phyloP scores from a whole-genome alignment of 1,140 invertebrate genomes.

The Penaeus japonicus region DNA sequence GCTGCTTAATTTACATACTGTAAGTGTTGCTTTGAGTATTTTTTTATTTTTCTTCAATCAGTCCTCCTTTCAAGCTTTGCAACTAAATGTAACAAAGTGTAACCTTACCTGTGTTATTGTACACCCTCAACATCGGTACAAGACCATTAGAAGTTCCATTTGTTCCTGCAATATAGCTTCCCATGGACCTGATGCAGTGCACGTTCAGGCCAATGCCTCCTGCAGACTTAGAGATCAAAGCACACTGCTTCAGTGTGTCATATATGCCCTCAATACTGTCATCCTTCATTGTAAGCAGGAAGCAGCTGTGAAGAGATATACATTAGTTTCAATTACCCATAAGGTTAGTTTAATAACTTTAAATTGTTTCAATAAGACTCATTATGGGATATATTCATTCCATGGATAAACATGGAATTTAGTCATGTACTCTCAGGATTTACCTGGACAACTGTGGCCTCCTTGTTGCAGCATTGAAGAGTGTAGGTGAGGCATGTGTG shows the following conservation, averaged over 20 bases:
- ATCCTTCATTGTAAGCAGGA: conserved; percentile 91
- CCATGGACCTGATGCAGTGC: conserved; percentile 93
- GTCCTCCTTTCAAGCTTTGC: not conserved
- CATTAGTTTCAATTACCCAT: not conserved
- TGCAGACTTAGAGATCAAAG: conserved; percentile 95
- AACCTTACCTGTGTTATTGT: conserved; percentile 81
- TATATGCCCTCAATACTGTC: conserved; percentile 99
- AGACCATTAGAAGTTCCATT: conserved; percentile 95
- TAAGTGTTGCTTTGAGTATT: no score
- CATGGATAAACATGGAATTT: no score
- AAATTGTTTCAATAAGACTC: no score
- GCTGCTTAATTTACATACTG: no score
- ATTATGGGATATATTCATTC: no score
- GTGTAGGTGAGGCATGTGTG: conserved; percentile 96
- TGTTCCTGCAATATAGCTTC: conserved; percentile 91
- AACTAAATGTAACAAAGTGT: not conserved
- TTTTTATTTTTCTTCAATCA: no score
- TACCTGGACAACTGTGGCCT: conserved; percentile 89
- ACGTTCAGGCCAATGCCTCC: conserved; percentile 98
- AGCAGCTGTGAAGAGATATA: conserved; percentile 75
- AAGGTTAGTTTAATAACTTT: no score
- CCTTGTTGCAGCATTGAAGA: conserved; percentile 94
- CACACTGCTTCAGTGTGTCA: conserved; percentile 92
- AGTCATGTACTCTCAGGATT: no score
- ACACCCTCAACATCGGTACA: conserved; percentile 97